Evolutionary conservation across 2,888 invertebrate species (phyloP).

Genomic region (Drosophila barbarae): DNA sequence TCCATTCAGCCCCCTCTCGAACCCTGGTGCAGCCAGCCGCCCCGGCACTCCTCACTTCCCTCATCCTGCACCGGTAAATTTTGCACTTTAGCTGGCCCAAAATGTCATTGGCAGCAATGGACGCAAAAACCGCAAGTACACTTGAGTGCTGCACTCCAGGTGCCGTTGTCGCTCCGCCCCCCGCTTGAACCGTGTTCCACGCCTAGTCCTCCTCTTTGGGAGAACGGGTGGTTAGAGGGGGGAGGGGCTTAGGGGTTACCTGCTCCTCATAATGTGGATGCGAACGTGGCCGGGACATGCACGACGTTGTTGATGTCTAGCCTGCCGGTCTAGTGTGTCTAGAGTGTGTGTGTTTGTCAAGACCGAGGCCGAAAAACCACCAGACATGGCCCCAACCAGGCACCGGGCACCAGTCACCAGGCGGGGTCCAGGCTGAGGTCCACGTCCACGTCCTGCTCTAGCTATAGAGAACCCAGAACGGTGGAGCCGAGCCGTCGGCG

Average conservation of each 20-base stretch:
- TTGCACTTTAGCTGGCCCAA: slow-evolving; percentile 77
- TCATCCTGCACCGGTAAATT: slow-evolving; percentile 71
- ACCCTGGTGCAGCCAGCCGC: neutral
- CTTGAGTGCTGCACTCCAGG: slow-evolving; percentile 76
- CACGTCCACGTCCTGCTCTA: slow-evolving; percentile 7
- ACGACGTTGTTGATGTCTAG: slow-evolving; percentile 70
- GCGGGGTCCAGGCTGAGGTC: slow-evolving; percentile 1
- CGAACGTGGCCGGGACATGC: slow-evolving; percentile 71
- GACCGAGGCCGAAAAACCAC: slow-evolving; percentile 64
- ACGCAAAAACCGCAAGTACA: slow-evolving; percentile 77
- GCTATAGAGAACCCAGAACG: slow-evolving; percentile 20
- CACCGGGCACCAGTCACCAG: slow-evolving; percentile 3
- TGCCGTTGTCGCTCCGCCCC: slow-evolving; percentile 60
- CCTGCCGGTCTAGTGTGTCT: slow-evolving; percentile 48
- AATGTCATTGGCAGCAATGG: slow-evolving; percentile 78
- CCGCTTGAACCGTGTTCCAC: slow-evolving; percentile 7
- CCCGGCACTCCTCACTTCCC: slow-evolving; percentile 8
- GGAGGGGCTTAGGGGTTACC: slow-evolving; percentile 1
- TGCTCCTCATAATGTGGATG: slow-evolving; percentile 58
- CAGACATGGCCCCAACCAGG: slow-evolving; percentile 61
- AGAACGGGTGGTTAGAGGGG: neutral
- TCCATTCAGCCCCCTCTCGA: slow-evolving; percentile 27
- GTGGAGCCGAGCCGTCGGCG: slow-evolving; percentile 66
- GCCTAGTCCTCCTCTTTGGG: slow-evolving; percentile 13
- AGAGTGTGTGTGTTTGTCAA: slow-evolving; percentile 54